Evolutionary conservation across 1,140 invertebrate genomes (phyloP).

Genomic region (Matsumurasca onukii): DNA sequence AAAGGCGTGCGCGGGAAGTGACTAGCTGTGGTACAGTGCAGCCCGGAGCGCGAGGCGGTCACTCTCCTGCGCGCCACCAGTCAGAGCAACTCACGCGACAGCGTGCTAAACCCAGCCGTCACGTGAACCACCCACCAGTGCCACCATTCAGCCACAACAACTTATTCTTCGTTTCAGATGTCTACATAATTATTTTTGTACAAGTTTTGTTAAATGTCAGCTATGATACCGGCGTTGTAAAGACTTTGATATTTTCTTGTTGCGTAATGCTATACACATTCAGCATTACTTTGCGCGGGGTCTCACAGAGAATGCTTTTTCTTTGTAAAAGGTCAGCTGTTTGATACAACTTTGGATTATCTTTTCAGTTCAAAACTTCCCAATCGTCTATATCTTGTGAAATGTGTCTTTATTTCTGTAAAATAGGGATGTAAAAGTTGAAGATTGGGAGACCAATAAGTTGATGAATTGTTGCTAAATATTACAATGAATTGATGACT

Average conservation of each 20-base stretch:
- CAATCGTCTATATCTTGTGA: no score
- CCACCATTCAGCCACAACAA: background rate
- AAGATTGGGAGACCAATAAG: no score
- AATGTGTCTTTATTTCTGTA: no score
- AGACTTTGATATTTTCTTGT: background rate
- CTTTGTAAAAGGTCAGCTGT: no score
- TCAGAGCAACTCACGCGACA: conserved; percentile 66
- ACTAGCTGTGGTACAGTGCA: conserved; percentile 58
- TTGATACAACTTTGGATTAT: no score
- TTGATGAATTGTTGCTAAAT: no score
- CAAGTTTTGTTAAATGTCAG: background rate
- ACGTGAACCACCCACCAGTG: conserved; percentile 4
- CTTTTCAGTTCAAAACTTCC: no score
- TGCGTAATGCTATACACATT: background rate
- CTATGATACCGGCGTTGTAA: background rate
- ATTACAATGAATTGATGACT: no score
- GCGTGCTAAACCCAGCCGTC: conserved; percentile 50
- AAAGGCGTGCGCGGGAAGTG: conserved; percentile 82
- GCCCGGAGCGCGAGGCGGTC: conserved; percentile 65
- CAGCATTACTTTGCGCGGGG: background rate
- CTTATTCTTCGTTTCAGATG: background rate
- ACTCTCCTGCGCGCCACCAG: conserved; percentile 64
- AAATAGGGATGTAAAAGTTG: no score
- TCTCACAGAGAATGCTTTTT: background rate
- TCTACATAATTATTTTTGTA: background rate